phyloP scores from a whole-genome alignment of 2,797 vertebrate genomes.

The Macrochelys suwanniensis region DNA sequence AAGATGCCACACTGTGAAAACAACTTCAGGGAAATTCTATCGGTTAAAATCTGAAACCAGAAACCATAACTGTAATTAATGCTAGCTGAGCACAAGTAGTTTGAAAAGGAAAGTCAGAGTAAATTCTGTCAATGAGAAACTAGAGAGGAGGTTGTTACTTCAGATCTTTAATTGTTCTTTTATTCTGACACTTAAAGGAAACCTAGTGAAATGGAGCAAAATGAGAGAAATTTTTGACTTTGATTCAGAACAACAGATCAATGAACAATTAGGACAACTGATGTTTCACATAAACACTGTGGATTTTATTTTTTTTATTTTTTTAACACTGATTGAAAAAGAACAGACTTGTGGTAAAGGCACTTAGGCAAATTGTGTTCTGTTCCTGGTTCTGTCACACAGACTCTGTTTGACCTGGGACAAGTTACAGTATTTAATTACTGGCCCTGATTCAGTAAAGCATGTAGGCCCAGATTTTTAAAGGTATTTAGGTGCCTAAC shows the following conservation, averaged over 20 bases:
- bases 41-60: not conserved
- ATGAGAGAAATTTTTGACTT: conserved; percentile 41
- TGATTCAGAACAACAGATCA: conserved; percentile 67
- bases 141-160: conserved; percentile 21
- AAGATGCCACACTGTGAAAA: not conserved
- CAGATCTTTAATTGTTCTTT: not conserved
- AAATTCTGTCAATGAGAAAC: conserved; percentile 41
- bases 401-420: not conserved
- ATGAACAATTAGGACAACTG: conserved; percentile 55
- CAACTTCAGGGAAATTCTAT: not conserved
- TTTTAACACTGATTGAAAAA: not conserved
- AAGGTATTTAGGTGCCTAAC: not conserved
- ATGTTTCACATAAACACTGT: conserved; percentile 58
- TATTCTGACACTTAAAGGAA: not conserved
- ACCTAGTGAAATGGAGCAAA: conserved; percentile 27
- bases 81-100: not conserved
- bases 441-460: not conserved
- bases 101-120: conserved; percentile 28
- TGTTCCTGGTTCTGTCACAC: not conserved
- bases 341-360: not conserved
- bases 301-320: not conserved
- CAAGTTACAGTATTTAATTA: fast-evolving
- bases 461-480: not conserved
- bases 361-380: fast-evolving
- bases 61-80: conserved; percentile 5